A percentile compares a stretch with the other conserved stretches of the same genome.
phyloP scores from a whole-genome alignment of 1,140 invertebrate genomes.

The Drosophila simulans region DNA sequence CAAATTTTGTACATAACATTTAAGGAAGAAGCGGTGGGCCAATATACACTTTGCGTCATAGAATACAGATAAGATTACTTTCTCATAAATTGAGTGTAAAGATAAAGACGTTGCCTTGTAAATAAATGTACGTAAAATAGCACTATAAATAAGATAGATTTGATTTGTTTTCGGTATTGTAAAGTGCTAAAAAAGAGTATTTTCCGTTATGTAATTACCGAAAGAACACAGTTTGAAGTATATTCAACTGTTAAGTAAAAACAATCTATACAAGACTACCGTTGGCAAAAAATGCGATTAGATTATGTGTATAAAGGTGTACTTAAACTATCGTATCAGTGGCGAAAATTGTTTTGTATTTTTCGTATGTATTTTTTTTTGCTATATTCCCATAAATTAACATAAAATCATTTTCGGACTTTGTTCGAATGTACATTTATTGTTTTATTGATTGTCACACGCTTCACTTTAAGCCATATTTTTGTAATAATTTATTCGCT shows the following conservation, averaged over 20 bases:
- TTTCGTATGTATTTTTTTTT: background rate
- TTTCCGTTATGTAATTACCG: too few species aligned
- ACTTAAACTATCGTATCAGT: background rate
- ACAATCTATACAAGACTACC: background rate
- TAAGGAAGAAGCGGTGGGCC: too few species aligned
- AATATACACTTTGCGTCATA: too few species aligned
- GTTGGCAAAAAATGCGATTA: background rate
- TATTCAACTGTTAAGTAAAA: too few species aligned
- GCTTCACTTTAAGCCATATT: slow-evolving; percentile 4
- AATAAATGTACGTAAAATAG: background rate
- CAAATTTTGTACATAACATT: too few species aligned
- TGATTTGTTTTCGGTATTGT: background rate
- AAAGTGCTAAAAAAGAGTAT: background rate
- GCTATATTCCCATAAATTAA: slow-evolving; percentile 18
- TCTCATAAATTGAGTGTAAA: background rate
- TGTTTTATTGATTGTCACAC: slow-evolving; percentile 33
- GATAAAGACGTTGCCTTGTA: background rate
- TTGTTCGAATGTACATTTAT: slow-evolving; percentile 37
- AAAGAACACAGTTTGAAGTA: too few species aligned
- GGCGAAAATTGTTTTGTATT: background rate
- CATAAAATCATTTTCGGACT: slow-evolving; percentile 19
- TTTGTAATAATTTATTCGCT: slow-evolving; percentile 25
- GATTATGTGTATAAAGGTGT: slow-evolving; percentile 9
- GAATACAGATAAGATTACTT: background rate
- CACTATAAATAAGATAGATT: background rate